These are phyloP conservation scores for Pygmarrhopalites habei DNA, from an alignment of 1,140 invertebrate genomes.

Conservation along the genomic window DNA sequence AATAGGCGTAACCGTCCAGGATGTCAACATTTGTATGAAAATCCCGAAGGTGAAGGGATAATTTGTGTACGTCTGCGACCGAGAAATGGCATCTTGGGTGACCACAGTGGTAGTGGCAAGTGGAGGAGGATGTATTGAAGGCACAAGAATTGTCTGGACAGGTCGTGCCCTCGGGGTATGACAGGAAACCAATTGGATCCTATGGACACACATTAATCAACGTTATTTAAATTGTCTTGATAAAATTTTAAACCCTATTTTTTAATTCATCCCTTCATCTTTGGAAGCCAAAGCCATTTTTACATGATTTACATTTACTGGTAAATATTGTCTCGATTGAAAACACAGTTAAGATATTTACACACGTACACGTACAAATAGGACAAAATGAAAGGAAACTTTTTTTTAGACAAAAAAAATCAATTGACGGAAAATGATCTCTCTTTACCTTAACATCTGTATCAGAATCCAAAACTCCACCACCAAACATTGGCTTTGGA, in stretches of 20 bases:
- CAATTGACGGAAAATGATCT: no score
- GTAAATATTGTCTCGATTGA: no score
- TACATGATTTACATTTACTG: neutral
- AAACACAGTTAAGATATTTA: no score
- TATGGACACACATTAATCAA: constrained; percentile 1
- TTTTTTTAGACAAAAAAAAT: no score
- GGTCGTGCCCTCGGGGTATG: constrained; percentile 46
- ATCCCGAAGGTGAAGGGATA: constrained; percentile 66
- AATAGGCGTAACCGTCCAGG: constrained; percentile 72
- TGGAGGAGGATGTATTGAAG: constrained; percentile 44
- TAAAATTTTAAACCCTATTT: no score
- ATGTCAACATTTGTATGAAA: constrained; percentile 77
- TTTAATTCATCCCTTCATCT: no score
- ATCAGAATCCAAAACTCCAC: constrained; percentile 9
- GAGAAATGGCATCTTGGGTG: constrained; percentile 65
- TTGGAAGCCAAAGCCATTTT: constrained; percentile 9
- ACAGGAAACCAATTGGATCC: constrained; percentile 39
- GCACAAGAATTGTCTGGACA: constrained; percentile 61
- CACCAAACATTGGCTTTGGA: constrained; percentile 54
- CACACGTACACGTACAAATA: no score
- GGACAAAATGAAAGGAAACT: no score
- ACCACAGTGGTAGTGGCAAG: constrained; percentile 68
- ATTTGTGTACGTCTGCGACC: constrained; percentile 58
- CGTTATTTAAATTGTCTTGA: no score
- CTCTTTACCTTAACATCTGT: constrained; percentile 30